Percentiles rank a stretch among this genome's conserved stretches.
Conservation (phyloP, 2,888 invertebrate genomes). For the Dioctria linearis region DNA sequence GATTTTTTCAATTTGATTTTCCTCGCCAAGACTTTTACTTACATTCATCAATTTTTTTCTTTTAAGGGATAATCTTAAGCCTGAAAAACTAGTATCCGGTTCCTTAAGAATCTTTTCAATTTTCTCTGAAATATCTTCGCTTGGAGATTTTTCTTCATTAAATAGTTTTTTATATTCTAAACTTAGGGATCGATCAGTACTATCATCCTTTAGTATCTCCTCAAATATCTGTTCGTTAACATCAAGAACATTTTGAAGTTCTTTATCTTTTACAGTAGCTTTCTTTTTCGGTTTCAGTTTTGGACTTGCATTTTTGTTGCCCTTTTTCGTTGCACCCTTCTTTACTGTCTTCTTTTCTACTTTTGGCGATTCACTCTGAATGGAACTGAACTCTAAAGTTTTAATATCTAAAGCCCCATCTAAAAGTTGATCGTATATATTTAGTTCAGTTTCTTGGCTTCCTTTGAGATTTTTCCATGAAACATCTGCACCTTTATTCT, state of each 20-base stretch:
- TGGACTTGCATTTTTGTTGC: slow-evolving; percentile 22
- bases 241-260: slow-evolving; percentile 56
- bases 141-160: slow-evolving; percentile 69
- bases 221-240: slow-evolving; percentile 68
- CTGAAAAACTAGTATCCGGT: slow-evolving; percentile 63
- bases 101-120: slow-evolving; percentile 66
- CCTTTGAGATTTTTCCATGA: background rate
- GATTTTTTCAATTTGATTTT: slow-evolving; percentile 53
- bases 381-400: slow-evolving; percentile 53
- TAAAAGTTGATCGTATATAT: slow-evolving; percentile 68
- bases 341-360: slow-evolving; percentile 59
- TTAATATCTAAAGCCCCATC: slow-evolving; percentile 68
- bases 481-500: background rate
- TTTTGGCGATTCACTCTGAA: slow-evolving; percentile 63
- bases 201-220: slow-evolving; percentile 65
- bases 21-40: slow-evolving; percentile 66
- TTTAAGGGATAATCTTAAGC: slow-evolving; percentile 56
- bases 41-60: slow-evolving; percentile 60
- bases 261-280: slow-evolving; percentile 30
- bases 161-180: slow-evolving; percentile 69
- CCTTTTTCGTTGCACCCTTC: slow-evolving; percentile 2
- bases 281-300: slow-evolving; percentile 48
- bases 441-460: slow-evolving; percentile 62
- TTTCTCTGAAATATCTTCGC: slow-evolving; percentile 69
- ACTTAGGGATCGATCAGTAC: slow-evolving; percentile 66